phyloP scores from a whole-genome alignment of 2,888 invertebrate genomes.

The Ennomos erosarius region DNA sequence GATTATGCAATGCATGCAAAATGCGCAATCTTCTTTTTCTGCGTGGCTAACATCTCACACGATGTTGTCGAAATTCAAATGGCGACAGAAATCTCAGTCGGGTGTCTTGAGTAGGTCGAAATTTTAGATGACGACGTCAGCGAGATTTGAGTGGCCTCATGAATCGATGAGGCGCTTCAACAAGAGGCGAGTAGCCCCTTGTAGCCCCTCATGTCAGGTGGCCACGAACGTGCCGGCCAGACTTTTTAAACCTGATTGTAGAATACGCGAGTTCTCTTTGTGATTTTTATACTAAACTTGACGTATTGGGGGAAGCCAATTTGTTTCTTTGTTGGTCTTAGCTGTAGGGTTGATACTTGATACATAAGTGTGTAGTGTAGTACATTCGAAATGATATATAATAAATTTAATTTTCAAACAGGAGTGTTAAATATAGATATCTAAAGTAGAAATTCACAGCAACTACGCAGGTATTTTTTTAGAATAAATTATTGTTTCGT shows the following conservation, averaged over 20 bases:
- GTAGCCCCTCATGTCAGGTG: constrained; percentile 50
- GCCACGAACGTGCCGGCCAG: constrained; percentile 62
- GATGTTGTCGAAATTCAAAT: constrained; percentile 13
- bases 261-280: constrained; percentile 45
- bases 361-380: no score
- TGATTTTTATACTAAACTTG: constrained; percentile 38
- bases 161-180: constrained; percentile 51
- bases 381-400: no score
- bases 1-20: no score
- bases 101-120: constrained; percentile 51
- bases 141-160: constrained; percentile 44
- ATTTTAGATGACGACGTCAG: constrained; percentile 60
- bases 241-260: constrained; percentile 58
- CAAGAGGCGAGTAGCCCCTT: constrained; percentile 49
- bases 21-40: no score
- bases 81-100: constrained; percentile 38
- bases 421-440: no score
- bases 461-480: no score
- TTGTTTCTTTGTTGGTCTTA: constrained; percentile 32
- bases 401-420: no score
- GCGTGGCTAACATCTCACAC: no score
- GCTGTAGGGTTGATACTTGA: background rate
- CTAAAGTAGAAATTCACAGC: no score
- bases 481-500: no score
- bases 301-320: constrained; percentile 33